Base-by-base conservation (phyloP, 2,888 invertebrate species). In the Tigriopus californicus region DNA sequence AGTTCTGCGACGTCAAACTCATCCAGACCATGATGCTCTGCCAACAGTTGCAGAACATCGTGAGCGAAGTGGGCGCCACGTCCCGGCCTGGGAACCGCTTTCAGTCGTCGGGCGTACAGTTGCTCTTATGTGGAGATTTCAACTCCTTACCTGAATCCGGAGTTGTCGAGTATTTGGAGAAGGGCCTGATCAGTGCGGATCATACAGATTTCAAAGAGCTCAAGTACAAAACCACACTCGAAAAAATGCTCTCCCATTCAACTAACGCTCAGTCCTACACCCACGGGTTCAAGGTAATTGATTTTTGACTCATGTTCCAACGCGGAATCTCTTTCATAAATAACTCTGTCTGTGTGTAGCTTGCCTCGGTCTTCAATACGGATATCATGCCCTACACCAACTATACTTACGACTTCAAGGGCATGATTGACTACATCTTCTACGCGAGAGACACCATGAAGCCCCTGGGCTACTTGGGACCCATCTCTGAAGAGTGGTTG, bases 381-480 rank as follows among this genome's bases (percentile, higher is more conserved):
- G 86, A 89, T 69, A 85, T 91, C 68, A 94, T 98, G 88, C 90
- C 91, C 63, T 92, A 88, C 72, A 97, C 97, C 64, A 98, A 98
- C 74, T 97, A 92, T 73, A 98, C 98, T 85, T 92, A 90, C 75
- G 95, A 98, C 74, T 98, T 98, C 76, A 94, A 97, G 75, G 98
- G 97, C 66, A 91, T 97, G 71, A 98, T 98, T 70, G 98, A 98
- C 76, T 98, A 98, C 79, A 94, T 98, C 73, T 97, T 98, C 78
- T 94, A 89, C 73, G 89, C 94, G 65, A 88, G 89, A 71, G 85
- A 88, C 71, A 85, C 87, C 70, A 89, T 98, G 86, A 86, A 85
- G 67, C 88, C 94, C 25, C 77, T 95, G 62, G 97, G 97, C 61
- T 78, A 97, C 60, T 76, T 98, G 59, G 98, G 98, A 1, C 91